Evolutionary conservation across 2,113 vertebrate species (phyloP), one percentile per base, ranked within the genome.

Genomic region (Thymallus thymallus): DNA sequence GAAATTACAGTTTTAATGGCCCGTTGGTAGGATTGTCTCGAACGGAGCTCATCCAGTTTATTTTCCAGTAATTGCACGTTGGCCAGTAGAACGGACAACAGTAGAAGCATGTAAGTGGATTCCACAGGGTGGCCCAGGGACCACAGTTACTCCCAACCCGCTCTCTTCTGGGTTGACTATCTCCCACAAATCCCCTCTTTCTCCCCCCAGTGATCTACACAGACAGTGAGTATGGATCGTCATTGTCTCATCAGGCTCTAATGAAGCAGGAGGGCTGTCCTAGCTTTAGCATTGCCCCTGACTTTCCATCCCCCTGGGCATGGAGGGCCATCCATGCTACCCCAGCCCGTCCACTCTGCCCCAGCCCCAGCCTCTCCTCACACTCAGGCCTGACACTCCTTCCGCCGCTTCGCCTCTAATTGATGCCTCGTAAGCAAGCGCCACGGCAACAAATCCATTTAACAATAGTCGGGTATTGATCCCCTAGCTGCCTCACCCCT

Each of bases 401-500:
- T 20, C 56, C 82, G 73, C 82, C 82, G 86, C 81, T 85, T 85
- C 82, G 80, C 83, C 89, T 88, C 83, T 92, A 93, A 92, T 91
- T 91, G 91, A 87, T 90, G 88, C 88, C 88, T 88, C 85, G 88
- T 88, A 90, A 90, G 91, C 87, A 87, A 90, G 86, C 82, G 35
- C 88, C 80, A 79, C 81, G 55, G 85, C 88, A 90, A 92, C 93
- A 93, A 93, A 94, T 91, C 89, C 87, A 91, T 88, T 92, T 91
- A 93, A 92, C 73, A 86, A 86, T 82, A 77, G 83, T 79, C 83
- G 84, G 76, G 84, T 91, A 93, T 94, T 89, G 92, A 94, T 92
- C 80, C 24, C 58, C 79, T 51, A 16, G 46, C 80, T 80, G 78
- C 79, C 85, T 35, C 68, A 30, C 67, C 18, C 20, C 48, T 45